These are phyloP conservation scores for Tragopan temminckii DNA, from an alignment of 2,797 vertebrate species.

Conservation along the genomic window DNA sequence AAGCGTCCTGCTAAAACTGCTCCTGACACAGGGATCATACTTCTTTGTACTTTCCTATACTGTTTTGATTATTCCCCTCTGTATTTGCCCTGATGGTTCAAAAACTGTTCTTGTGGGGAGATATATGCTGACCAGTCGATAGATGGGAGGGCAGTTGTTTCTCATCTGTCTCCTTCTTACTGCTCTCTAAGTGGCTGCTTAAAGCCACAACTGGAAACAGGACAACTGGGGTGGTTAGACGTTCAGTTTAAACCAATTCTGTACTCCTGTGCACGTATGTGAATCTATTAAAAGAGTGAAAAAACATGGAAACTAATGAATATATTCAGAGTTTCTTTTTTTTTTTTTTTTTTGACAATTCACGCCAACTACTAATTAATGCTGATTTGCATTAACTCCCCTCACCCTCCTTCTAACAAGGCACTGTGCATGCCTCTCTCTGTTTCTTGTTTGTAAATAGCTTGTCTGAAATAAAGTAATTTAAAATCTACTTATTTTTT, in stretches of 20 bases:
- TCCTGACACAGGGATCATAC: not conserved
- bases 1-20: not conserved
- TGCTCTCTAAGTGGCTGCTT: not conserved
- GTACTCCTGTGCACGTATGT: not conserved
- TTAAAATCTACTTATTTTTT: not conserved
- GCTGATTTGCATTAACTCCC: not conserved
- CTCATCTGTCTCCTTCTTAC: not conserved
- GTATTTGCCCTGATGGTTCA: not conserved
- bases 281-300: not conserved
- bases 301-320: not conserved
- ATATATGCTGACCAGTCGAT: not conserved
- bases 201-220: not conserved
- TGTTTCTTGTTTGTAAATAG: not conserved
- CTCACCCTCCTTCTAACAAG: not conserved
- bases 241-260: not conserved
- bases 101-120: not conserved
- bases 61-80: not conserved
- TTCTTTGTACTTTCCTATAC: not conserved
- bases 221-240: not conserved
- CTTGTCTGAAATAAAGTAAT: conserved; percentile 1
- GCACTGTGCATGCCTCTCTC: not conserved
- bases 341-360: not conserved
- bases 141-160: accelerated
- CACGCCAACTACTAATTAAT: not conserved
- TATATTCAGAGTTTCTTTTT: not conserved